Conservation (phyloP, 2,797 vertebrate genomes). For the Poecilia picta region DNA sequence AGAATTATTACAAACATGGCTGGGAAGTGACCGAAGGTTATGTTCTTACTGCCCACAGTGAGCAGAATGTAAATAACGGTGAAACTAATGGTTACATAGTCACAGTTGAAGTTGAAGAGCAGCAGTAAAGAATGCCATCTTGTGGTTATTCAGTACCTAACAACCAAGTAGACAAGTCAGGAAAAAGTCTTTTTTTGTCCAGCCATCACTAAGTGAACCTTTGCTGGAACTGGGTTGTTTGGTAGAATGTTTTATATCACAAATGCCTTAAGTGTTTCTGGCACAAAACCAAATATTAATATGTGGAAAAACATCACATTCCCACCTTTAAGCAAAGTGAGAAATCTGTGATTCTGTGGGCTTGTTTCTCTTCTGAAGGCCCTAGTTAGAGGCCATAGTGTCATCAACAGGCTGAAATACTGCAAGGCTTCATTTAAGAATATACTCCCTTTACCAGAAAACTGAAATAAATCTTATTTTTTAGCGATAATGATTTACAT, state of each 20-base stretch:
- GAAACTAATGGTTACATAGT: not conserved
- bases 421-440: not conserved
- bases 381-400: not conserved
- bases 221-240: not conserved
- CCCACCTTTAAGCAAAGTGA: not conserved
- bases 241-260: not conserved
- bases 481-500: not conserved
- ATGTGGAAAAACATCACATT: not conserved
- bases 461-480: not conserved
- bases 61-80: not conserved
- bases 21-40: not conserved
- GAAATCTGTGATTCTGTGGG: not conserved
- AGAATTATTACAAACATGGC: not conserved
- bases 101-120: not conserved
- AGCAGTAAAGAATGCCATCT: not conserved
- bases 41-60: not conserved
- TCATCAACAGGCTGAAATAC: not conserved
- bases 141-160: not conserved
- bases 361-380: not conserved
- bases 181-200: not conserved
- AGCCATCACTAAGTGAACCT: not conserved
- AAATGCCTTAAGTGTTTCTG: not conserved
- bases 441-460: not conserved
- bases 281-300: not conserved
- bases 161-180: not conserved